Evolutionary conservation across 2,797 vertebrate species (phyloP), one percentile per base, ranked within the genome.

Genomic region (Premnoplex brunnescens): DNA sequence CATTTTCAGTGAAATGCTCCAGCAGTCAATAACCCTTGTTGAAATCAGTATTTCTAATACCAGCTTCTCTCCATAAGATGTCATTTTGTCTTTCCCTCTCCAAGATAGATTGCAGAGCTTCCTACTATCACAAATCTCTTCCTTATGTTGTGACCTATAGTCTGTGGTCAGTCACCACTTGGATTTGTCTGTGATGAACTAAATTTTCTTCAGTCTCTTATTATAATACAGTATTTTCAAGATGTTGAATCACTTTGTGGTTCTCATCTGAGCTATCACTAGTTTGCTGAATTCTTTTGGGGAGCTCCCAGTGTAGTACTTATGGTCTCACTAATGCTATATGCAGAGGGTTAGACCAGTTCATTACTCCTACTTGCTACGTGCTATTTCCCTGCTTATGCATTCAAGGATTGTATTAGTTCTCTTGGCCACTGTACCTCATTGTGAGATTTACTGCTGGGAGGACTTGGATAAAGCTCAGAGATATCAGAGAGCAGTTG

Each of bases 151-250:
- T 46, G 79, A 91, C 82, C 85, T 73, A 36, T 27, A 91, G 12
- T 30, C 68, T 85, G 91, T 84, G 91, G 89, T 84, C 59, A 91
- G 76, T 95, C 89, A 95, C 82, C 92, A 55, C 91, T 76, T 84
- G 76, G 87, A 91, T 91, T 95, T 93, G 58, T 23, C 62, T 73
- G 41, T 72, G 76, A 73, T 88, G 85, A 92, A 43, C 72, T 68
- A 72, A 94, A 92, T 17, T 92, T 95, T 89, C 85, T 93, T 85
- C n/a, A 83, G 68, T 43, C 32, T 91, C 46, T 89, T 46, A 59
- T 78, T 59, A 73, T 75, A 81, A 86, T 41, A 52, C 34, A 60
- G 58, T 86, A 69, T 79, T 86, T 96, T 92, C 69, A 95, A 92
- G 76, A 81, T 27, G 3, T 54, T 68, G 66, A 63, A 81, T 92